phyloP scores from a whole-genome alignment of 1,140 invertebrate genomes.

The Dendrolimus kikuchii region DNA sequence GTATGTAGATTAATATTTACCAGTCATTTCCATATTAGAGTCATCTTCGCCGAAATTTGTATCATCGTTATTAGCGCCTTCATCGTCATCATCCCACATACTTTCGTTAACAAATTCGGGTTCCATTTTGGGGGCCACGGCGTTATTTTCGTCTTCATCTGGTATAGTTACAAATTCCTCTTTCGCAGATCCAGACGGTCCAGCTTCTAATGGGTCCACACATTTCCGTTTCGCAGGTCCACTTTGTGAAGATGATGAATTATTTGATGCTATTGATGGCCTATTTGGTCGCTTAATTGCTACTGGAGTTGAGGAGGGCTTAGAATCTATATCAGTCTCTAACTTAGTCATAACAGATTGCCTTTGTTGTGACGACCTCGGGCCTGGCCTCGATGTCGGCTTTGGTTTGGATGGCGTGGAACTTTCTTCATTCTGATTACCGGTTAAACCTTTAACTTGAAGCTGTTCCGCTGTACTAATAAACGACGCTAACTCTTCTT shows the following conservation, averaged over 20 bases:
- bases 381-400: slow-evolving; percentile 72
- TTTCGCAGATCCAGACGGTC: slow-evolving; percentile 67
- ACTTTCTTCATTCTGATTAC: slow-evolving; percentile 72
- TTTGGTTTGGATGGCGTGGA: slow-evolving; percentile 71
- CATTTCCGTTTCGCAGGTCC: slow-evolving; percentile 72
- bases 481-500: slow-evolving; percentile 86
- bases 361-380: slow-evolving; percentile 72
- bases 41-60: slow-evolving; percentile 72
- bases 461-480: slow-evolving; percentile 89
- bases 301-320: slow-evolving; percentile 71
- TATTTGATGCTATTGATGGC: slow-evolving; percentile 72
- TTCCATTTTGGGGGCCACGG: slow-evolving; percentile 72
- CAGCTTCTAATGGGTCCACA: slow-evolving; percentile 70
- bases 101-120: slow-evolving; percentile 71
- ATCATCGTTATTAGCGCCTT: slow-evolving; percentile 70
- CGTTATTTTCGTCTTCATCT: slow-evolving; percentile 69
- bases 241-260: slow-evolving; percentile 71
- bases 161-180: slow-evolving; percentile 72
- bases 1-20: slow-evolving; percentile 33
- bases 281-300: slow-evolving; percentile 73
- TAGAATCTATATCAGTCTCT: slow-evolving; percentile 74
- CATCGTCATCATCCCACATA: slow-evolving; percentile 71
- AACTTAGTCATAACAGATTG: slow-evolving; percentile 71
- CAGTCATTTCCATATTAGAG: slow-evolving; percentile 73
- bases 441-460: slow-evolving; percentile 87